Base-by-base conservation (phyloP, 2,888 invertebrate genomes). In the Acanthopleura granulata region DNA sequence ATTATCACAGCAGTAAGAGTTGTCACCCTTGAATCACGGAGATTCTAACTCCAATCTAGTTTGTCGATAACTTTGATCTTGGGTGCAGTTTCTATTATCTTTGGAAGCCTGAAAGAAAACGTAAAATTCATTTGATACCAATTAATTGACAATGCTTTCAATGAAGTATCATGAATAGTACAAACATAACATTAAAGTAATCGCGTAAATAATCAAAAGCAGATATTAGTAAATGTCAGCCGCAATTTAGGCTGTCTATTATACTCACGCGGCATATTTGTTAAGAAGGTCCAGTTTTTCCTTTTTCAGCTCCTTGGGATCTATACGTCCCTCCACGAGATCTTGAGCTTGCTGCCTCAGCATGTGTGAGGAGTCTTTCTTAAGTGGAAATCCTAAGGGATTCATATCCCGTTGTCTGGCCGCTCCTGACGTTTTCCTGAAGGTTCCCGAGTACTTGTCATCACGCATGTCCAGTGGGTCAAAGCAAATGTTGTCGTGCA, bases 391-490 rank as follows among this genome's bases (percentile, higher is more conserved):
- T n/a, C 89, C 89, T 25, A 89, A 79, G 1, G 90, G 90, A 77
- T 90, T 90, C 83, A 87, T 84, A 79, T 90, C 90, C 70, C 89
- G 76, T 79, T 90, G 89, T 15, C 83, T 79, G 49, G 81, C 76
- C 6, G 82, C 78, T 0, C 85, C 86, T 0, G 87, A 87, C 0
- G 85, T 82, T 51, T 77, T 80, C 0, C 86, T 78, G 49, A 83
- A 74, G 74, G 82, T 78, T 29, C 78, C 75, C 49, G 83, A 83
- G 76, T 89, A 89, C 78, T 89, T 89, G 76, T 83, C 80, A 78
- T 83, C 81, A 11, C 88, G 83, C 87, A 89, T 90, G 76, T 90
- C 90, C 40, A 90, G 82, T 6, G 90, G 90, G 79, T 90, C 89
- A 78, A 84, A 81, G 30, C 84, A 83, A 73, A 90, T 90, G 77